Conservation (phyloP, 2,113 vertebrate species). For the Stegastes partitus region DNA sequence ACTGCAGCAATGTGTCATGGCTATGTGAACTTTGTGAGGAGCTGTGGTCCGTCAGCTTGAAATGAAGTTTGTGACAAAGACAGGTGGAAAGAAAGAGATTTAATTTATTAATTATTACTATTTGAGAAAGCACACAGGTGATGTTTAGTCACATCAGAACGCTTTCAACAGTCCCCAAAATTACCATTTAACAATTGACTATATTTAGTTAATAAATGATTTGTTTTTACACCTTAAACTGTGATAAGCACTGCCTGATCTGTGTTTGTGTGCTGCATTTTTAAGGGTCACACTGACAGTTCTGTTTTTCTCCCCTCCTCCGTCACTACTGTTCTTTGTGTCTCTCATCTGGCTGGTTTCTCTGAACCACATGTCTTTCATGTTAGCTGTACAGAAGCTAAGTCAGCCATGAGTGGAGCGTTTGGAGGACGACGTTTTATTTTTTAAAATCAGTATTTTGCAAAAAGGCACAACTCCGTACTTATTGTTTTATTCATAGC, state of each 20-base stretch:
- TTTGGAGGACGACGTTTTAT: background rate
- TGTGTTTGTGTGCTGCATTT: background rate
- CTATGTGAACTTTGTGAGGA: conserved; percentile 59
- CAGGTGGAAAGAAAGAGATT: background rate
- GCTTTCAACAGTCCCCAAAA: conserved; percentile 15
- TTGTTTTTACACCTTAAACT: background rate
- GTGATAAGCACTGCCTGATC: background rate
- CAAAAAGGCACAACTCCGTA: conserved; percentile 4
- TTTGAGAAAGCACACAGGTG: background rate
- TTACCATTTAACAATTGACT: background rate
- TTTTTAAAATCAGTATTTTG: conserved; percentile 2
- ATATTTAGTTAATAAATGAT: background rate
- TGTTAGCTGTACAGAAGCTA: conserved; percentile 4
- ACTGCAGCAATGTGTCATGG: conserved; percentile 55
- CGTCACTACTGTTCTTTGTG: background rate
- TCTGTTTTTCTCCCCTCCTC: background rate
- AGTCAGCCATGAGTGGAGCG: background rate
- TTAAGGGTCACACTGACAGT: background rate
- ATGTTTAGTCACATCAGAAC: conserved; percentile 6
- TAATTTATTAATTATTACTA: background rate
- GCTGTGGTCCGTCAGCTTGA: conserved; percentile 31
- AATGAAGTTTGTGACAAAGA: conserved; percentile 23
- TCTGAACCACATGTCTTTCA: conserved; percentile 28
- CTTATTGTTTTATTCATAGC: conserved; percentile 25
- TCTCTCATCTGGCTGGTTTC: conserved; percentile 7